These are phyloP conservation scores for Aleadryas rufinucha DNA, from an alignment of 2,113 vertebrate genomes.

Conservation along the genomic window DNA sequence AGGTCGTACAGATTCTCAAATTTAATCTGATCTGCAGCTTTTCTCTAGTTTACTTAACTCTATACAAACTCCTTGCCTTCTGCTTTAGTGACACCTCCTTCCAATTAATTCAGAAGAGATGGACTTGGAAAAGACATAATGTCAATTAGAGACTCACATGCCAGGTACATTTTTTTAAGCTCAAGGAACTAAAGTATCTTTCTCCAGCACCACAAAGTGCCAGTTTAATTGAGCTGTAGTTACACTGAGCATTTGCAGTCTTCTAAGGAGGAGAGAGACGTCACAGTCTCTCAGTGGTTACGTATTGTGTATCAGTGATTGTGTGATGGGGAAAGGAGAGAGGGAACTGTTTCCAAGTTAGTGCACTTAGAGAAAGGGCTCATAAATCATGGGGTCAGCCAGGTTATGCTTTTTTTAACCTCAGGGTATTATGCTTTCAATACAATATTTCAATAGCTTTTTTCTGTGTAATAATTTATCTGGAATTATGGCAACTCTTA, in stretches of 20 bases:
- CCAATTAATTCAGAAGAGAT: background rate
- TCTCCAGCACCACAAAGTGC: background rate
- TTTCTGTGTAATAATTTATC: conserved; percentile 63
- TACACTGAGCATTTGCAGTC: conserved; percentile 9
- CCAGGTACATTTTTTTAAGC: background rate
- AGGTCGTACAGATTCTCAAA: background rate
- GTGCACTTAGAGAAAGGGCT: conserved; percentile 62
- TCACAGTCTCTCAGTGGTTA: background rate
- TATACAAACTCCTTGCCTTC: background rate
- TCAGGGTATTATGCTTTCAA: conserved; percentile 67
- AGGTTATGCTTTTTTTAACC: conserved; percentile 57
- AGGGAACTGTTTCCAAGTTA: conserved; percentile 56
- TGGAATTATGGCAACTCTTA: conserved; percentile 66
- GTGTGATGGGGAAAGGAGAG: background rate
- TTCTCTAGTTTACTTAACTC: background rate
- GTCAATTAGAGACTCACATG: background rate
- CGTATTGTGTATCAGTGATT: background rate
- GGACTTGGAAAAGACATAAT: background rate
- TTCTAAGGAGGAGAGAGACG: conserved; percentile 20
- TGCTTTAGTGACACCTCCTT: background rate
- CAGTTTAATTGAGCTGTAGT: conserved; percentile 27
- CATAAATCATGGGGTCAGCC: conserved; percentile 65
- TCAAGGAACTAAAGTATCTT: conserved; percentile 12
- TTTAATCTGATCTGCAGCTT: background rate
- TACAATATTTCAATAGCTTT: conserved; percentile 67